Percentiles rank a stretch among this genome's conserved stretches.
These are phyloP conservation scores for Ferdinandea cuprea DNA, from an alignment of 2,888 invertebrate genomes.

Conservation along the genomic window DNA sequence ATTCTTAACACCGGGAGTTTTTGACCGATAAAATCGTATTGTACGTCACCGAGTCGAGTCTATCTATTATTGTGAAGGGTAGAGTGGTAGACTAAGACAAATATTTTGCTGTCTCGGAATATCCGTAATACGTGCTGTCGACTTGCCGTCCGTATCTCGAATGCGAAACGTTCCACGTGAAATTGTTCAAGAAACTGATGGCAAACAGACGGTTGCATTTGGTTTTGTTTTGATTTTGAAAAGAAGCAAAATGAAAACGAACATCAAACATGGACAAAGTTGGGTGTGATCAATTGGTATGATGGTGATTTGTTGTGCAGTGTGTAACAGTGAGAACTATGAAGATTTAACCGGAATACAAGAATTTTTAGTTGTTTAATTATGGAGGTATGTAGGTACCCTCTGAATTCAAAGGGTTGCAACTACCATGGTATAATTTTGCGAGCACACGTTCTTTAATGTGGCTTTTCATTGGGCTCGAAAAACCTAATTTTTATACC, in stretches of 20 bases:
- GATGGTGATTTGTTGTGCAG: conserved; percentile 35
- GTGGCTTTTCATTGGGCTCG: too few relatives aligned
- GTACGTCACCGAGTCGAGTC: conserved; percentile 57
- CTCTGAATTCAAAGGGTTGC: too few relatives aligned
- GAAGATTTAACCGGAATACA: not conserved
- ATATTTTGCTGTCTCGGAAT: conserved; percentile 30
- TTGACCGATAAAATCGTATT: conserved; percentile 55
- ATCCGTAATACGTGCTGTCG: conserved; percentile 48
- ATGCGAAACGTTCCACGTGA: conserved; percentile 58
- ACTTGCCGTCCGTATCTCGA: conserved; percentile 50
- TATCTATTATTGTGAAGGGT: not conserved
- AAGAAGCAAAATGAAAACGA: conserved; percentile 6
- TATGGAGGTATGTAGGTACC: too few relatives aligned
- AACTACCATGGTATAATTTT: too few relatives aligned
- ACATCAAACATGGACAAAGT: conserved; percentile 28
- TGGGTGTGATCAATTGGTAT: conserved; percentile 18
- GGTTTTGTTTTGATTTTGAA: conserved; percentile 67
- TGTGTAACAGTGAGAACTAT: conserved; percentile 1
- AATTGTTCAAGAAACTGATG: conserved; percentile 51
- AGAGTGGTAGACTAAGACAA: too few relatives aligned
- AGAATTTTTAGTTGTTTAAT: not conserved
- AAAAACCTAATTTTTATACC: too few relatives aligned
- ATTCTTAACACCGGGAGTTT: conserved; percentile 52
- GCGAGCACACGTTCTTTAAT: too few relatives aligned
- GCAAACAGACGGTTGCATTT: conserved; percentile 37